Evolutionary conservation across 1,140 invertebrate genomes (phyloP).

Genomic region (Heliconius congener): DNA sequence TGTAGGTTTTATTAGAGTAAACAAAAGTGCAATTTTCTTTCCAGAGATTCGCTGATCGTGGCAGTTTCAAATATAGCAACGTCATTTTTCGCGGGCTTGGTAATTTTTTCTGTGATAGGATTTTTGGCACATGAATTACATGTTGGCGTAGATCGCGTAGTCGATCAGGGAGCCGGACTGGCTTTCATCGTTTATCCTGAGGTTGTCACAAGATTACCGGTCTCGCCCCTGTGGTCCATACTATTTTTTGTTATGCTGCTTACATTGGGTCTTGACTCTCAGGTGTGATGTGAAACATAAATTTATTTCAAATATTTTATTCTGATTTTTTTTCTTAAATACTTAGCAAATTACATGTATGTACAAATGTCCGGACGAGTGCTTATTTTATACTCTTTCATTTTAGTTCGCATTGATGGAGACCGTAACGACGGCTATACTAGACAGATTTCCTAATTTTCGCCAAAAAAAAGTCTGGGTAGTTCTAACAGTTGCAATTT

Average conservation of each 20-base stretch:
- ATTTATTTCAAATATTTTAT: neutral
- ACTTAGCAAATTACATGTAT: no score
- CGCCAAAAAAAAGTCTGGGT: slow-evolving; percentile 88
- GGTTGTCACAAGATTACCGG: slow-evolving; percentile 89
- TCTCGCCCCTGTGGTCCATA: slow-evolving; percentile 91
- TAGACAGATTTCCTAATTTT: slow-evolving; percentile 88
- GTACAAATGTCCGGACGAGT: no score
- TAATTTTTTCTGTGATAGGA: slow-evolving; percentile 90
- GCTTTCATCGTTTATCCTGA: slow-evolving; percentile 94
- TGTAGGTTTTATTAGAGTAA: no score
- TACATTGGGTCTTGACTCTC: slow-evolving; percentile 89
- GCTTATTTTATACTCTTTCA: slow-evolving; percentile 1
- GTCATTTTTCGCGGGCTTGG: slow-evolving; percentile 89
- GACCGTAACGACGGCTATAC: slow-evolving; percentile 90
- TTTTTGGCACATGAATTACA: slow-evolving; percentile 89
- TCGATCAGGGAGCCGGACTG: slow-evolving; percentile 89
- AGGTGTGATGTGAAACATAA: slow-evolving; percentile 69
- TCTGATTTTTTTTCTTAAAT: neutral
- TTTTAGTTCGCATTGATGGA: slow-evolving; percentile 90
- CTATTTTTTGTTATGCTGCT: slow-evolving; percentile 93
- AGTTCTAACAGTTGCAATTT: slow-evolving; percentile 85
- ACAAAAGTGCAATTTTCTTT: slow-evolving; percentile 42
- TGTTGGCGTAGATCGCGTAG: slow-evolving; percentile 87
- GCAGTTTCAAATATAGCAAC: slow-evolving; percentile 90
- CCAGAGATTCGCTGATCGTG: slow-evolving; percentile 87